These are phyloP conservation scores for Alcedo quadribrachys DNA, from an alignment of 2,797 vertebrate genomes.

Conservation along the genomic window DNA sequence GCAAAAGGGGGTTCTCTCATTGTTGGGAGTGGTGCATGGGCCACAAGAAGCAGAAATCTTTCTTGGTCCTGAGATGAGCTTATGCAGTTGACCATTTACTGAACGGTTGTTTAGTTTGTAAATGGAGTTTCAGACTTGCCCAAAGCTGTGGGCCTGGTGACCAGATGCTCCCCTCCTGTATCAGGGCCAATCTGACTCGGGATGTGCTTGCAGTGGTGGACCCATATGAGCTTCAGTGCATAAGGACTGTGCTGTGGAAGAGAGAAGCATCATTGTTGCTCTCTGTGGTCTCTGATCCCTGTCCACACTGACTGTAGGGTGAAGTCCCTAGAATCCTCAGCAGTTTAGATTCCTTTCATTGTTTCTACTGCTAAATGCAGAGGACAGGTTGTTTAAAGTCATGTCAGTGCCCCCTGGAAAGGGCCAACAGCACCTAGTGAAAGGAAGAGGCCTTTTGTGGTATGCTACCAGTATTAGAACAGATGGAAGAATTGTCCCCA, in stretches of 20 bases:
- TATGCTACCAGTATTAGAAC: neutral
- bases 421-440: neutral
- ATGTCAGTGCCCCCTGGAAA: neutral
- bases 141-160: neutral
- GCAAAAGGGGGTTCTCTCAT: fast-evolving
- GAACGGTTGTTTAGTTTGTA: neutral
- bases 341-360: neutral
- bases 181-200: neutral
- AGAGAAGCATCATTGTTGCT: neutral
- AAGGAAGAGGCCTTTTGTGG: neutral
- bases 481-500: neutral
- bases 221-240: neutral
- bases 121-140: neutral
- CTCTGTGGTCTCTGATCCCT: neutral
- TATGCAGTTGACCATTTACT: neutral
- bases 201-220: fast-evolving
- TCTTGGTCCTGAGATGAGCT: neutral
- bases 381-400: neutral
- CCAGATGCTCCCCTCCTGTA: neutral
- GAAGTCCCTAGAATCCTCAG: neutral
- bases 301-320: fast-evolving
- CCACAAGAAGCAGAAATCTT: neutral
- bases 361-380: neutral
- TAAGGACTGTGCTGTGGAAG: fast-evolving
- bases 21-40: neutral